Base-by-base conservation (phyloP, 2,888 invertebrate genomes). In the Synanthedon myopaeformis region DNA sequence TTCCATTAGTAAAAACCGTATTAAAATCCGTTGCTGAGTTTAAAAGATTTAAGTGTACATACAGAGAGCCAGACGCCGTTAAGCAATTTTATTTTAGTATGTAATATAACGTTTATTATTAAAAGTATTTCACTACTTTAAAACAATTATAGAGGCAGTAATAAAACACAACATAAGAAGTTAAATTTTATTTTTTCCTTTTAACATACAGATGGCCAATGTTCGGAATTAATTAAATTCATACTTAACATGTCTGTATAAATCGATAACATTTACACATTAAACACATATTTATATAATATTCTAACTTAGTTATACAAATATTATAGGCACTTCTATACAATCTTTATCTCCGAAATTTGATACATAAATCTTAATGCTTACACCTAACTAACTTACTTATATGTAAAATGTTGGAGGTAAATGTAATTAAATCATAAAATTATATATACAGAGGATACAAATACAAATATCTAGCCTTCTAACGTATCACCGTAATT, bases 181-280 rank as follows among this genome's bases (percentile, higher is more conserved):
- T 13, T 45, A 45, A 45, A 45, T 6, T 45, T 45, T 45, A 45
- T 72, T 66, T 61, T 70, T 66, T 74, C 74, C 70, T 71, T 72
- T 72, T 66, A 70, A 74, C 70, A 71, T 74, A 73, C 72, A 67
- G 69, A 74, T 74, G 72, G 72, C 76, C 71, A 67, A 71, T 70
- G 65, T 57, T 61, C 54, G 62, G 45, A 45, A 45, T 45, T 45
- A n/a, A 45, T 35, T 35, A 61, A 66, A 62, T 64, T 58, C 62
- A 65, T 60, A 59, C 54, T 64, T 61, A 62, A 61, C 67, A 61
- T 63, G 57, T 56, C 57, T 63, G 35, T 35, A 35, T 35, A 35
- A 35, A 35, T 35, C 35, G 5, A 23, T 23, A 23, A 23, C 23
- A 23, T 23, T 23, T 23, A 42, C 42, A 42, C 42, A 13, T 57